Conservation (phyloP, 2,113 vertebrate genomes). For the Mesembrinibis cayennensis region DNA sequence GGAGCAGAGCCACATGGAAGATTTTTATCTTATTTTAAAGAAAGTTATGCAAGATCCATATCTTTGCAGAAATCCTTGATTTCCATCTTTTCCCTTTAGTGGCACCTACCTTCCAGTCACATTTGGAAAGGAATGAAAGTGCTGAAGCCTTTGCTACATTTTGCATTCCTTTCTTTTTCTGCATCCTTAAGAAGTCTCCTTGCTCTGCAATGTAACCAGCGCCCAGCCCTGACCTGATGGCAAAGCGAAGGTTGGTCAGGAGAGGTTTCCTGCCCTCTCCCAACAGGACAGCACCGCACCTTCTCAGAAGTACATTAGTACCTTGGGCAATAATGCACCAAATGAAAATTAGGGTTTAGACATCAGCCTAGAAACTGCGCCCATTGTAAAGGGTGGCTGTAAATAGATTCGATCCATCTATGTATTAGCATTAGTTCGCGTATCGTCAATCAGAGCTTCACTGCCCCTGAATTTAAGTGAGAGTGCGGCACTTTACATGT, state of each 20-base stretch:
- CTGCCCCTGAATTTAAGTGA: background rate
- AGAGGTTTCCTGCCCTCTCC: background rate
- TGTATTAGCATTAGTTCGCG: background rate
- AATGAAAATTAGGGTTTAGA: background rate
- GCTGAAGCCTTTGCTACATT: background rate
- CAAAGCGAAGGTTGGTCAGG: background rate
- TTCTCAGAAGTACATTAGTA: background rate
- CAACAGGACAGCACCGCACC: fast-evolving
- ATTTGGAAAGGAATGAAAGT: background rate
- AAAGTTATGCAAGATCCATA: background rate
- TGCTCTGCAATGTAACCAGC: background rate
- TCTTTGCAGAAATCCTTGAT: background rate
- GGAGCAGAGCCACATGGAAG: background rate
- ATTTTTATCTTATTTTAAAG: background rate
- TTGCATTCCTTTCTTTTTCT: background rate
- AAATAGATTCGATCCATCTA: background rate
- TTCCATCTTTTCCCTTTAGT: background rate
- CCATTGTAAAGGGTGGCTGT: background rate
- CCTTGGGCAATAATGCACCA: background rate
- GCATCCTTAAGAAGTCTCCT: background rate
- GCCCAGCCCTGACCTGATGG: background rate
- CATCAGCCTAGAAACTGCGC: background rate
- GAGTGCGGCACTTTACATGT: background rate
- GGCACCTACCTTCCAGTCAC: background rate
- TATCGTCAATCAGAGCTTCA: background rate